Conservation (phyloP, 2,888 invertebrate genomes). For the Apotomis betuletana region DNA sequence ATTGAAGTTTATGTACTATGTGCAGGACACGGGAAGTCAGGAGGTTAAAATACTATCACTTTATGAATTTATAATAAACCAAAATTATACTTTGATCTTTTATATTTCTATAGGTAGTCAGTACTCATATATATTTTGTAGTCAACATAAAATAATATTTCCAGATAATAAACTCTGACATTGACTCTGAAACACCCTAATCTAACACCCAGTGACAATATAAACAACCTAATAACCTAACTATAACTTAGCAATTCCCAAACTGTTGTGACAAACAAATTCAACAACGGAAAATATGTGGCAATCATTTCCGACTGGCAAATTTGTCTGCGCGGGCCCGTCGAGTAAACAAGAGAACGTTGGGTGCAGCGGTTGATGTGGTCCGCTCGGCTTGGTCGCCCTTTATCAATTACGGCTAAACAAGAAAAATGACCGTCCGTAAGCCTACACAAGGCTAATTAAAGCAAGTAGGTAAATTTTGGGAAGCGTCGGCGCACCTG, state of each 20-base stretch:
- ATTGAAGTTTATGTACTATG: no score
- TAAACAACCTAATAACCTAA: background rate
- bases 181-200: background rate
- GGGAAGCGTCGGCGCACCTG: constrained; percentile 56
- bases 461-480: constrained; percentile 79
- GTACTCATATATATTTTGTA: background rate
- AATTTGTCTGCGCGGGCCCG: constrained; percentile 41
- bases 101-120: no score
- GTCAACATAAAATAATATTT: background rate
- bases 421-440: constrained; percentile 79
- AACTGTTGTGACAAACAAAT: constrained; percentile 28
- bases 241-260: constrained; percentile 19
- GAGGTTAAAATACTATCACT: no score
- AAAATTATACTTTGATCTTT: no score
- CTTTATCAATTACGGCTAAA: constrained; percentile 81
- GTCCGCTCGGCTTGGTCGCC: constrained; percentile 60
- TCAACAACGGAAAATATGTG: constrained; percentile 32
- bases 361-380: constrained; percentile 61
- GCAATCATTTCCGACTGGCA: constrained; percentile 39
- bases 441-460: constrained; percentile 79
- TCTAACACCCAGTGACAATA: background rate
- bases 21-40: no score
- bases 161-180: background rate
- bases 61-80: no score
- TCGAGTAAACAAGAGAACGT: constrained; percentile 50